Percentiles rank a stretch among this genome's conserved stretches.
phyloP scores from a whole-genome alignment of 2,113 vertebrate species.

The Siniperca chuatsi region DNA sequence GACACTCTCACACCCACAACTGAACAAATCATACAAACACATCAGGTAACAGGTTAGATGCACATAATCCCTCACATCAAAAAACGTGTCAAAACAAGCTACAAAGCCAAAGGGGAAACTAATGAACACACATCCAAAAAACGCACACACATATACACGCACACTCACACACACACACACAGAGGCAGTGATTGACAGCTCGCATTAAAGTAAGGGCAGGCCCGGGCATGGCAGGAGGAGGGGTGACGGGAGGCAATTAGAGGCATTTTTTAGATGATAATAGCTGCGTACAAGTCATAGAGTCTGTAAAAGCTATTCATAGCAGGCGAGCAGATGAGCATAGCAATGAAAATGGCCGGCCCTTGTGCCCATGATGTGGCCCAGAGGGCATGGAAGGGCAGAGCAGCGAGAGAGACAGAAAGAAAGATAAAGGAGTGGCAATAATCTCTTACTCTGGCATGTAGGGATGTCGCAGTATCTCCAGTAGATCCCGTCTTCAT shows the following conservation, averaged over 20 bases:
- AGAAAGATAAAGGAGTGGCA: background rate
- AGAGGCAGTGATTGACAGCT: slow-evolving; percentile 68
- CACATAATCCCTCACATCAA: slow-evolving; percentile 32
- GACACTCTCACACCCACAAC: slow-evolving; percentile 31
- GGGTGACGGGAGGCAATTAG: slow-evolving; percentile 77
- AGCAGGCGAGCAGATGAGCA: slow-evolving; percentile 58
- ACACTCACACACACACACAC: slow-evolving; percentile 31
- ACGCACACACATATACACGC: background rate
- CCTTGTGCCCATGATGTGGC: slow-evolving; percentile 1
- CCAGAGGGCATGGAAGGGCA: slow-evolving; percentile 23
- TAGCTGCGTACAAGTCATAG: slow-evolving; percentile 59
- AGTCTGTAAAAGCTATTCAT: slow-evolving; percentile 65
- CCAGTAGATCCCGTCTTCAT: slow-evolving; percentile 96
- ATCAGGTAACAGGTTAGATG: slow-evolving; percentile 49
- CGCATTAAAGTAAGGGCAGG: slow-evolving; percentile 66
- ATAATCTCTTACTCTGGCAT: slow-evolving; percentile 91
- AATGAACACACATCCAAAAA: slow-evolving; percentile 18
- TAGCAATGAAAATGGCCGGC: slow-evolving; percentile 24
- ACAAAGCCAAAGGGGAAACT: slow-evolving; percentile 61
- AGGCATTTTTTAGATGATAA: slow-evolving; percentile 77
- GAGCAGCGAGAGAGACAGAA: background rate
- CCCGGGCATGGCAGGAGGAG: slow-evolving; percentile 64
- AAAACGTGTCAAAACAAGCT: slow-evolving; percentile 67
- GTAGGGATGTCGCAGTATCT: slow-evolving; percentile 95
- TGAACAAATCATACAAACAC: slow-evolving; percentile 27